Evolutionary conservation across 2,113 vertebrate species (phyloP).

Genomic region (Ailuropoda melanoleuca): DNA sequence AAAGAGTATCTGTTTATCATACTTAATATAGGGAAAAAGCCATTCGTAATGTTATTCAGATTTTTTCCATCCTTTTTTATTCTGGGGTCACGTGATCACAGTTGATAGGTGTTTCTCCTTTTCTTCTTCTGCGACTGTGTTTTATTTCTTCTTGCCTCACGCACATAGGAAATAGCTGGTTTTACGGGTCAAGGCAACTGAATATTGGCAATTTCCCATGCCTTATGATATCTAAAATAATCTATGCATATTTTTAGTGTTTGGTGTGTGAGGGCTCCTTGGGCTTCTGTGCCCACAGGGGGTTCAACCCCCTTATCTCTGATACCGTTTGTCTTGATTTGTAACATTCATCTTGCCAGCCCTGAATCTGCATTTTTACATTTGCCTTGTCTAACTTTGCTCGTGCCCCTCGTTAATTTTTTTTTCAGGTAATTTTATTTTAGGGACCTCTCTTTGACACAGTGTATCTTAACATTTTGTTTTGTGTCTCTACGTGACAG

Average conservation of each 20-base stretch:
- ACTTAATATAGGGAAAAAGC: background rate
- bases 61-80: background rate
- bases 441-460: background rate
- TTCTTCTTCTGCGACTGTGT: background rate
- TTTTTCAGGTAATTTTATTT: background rate
- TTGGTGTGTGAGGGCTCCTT: background rate
- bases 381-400: background rate
- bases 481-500: background rate
- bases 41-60: background rate
- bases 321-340: background rate
- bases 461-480: background rate
- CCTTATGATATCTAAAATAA: background rate
- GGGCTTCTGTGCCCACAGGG: background rate
- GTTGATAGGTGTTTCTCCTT: background rate
- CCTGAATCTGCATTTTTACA: background rate
- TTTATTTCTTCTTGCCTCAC: background rate
- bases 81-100: background rate
- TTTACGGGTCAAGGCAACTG: background rate
- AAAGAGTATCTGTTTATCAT: background rate
- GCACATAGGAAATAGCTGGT: background rate
- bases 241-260: background rate
- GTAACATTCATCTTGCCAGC: accelerated
- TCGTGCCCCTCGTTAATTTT: background rate
- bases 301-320: background rate
- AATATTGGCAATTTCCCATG: background rate